Evolutionary conservation across 2,888 invertebrate species (phyloP).

Genomic region (Nomada goodeniana): DNA sequence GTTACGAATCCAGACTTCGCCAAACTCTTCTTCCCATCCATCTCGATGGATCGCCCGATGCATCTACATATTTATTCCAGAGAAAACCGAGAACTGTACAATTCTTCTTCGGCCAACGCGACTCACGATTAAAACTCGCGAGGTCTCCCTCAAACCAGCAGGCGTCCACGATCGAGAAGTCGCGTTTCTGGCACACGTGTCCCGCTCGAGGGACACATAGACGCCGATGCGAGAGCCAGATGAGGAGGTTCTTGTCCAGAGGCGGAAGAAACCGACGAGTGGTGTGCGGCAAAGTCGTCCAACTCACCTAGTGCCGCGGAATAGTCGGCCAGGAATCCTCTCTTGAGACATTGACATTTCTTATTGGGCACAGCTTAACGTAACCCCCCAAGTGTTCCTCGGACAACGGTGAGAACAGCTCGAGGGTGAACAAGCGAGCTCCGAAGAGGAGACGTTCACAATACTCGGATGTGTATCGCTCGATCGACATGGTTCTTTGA

Average conservation of each 20-base stretch:
- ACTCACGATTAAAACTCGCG: background rate
- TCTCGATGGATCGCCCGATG: too few relatives aligned
- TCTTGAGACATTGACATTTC: constrained; percentile 73
- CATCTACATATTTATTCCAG: too few relatives aligned
- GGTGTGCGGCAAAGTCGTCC: constrained; percentile 13
- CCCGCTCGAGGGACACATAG: background rate
- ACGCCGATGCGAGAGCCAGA: constrained; percentile 22
- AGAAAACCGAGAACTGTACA: too few relatives aligned
- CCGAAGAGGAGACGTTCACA: constrained; percentile 39
- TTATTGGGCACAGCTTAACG: constrained; percentile 64
- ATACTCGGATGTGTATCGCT: constrained; percentile 38
- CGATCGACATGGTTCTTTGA: constrained; percentile 18
- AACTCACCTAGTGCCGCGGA: constrained; percentile 36
- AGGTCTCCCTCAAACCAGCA: background rate
- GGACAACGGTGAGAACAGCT: constrained; percentile 61
- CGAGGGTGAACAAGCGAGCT: constrained; percentile 50
- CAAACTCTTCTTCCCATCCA: too few relatives aligned
- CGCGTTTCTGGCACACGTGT: constrained; percentile 3
- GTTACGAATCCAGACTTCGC: too few relatives aligned
- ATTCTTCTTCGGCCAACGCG: background rate
- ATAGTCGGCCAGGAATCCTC: constrained; percentile 69
- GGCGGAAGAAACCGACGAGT: constrained; percentile 24
- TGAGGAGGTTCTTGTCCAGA: constrained; percentile 30
- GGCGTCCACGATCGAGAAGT: constrained; percentile 3
- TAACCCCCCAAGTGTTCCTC: constrained; percentile 62